Base-by-base conservation (phyloP, 2,113 vertebrate species). In the Calonectris borealis region DNA sequence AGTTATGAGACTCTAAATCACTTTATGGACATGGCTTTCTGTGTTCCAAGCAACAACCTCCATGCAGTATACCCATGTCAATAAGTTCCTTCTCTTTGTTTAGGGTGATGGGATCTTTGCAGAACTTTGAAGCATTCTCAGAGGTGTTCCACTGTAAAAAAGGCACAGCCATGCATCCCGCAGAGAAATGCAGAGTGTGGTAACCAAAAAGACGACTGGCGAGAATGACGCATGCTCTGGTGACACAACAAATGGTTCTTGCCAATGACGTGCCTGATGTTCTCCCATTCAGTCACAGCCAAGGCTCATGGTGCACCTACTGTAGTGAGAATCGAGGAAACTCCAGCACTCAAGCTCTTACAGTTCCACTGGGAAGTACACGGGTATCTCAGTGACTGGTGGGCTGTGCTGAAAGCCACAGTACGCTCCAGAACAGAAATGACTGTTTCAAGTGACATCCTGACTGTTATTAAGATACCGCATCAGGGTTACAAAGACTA, bases 101-200 rank as follows among this genome's bases (percentile, higher is more conserved):
- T 54, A 99, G 99, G 98, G 99, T 99, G 60, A 98, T 99, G 73
- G 99, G 99, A 31, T 99, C 99, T 1, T 96, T 99, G 90, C 99
- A 99, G 98, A 99, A 99, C 97, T 99, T 99, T 4, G 98, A 98
- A 44, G 99, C 98, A 0, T 99, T 99, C 97, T 98, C 99, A 1
- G 98, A 99, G 78, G 99, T 98, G 6, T 99, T 99, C 97, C 98
- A 97, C 90, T 99, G 99, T 46, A 91, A 98, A 49, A 98, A 77
- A 84, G 99, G 99, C 86, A 98, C 98, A 16, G 94, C 89, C 44
- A 99, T 99, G 99, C 98, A 99, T 75, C 99, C 99, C 0, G 88
- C 97, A 13, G 96, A 97, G 97, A 99, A 98, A 70, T 99, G 99
- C 96, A 97, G 99, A 11, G 98, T 99, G 86, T 99, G 99, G 99